These are phyloP conservation scores for Chlorodrepanis virens DNA, from an alignment of 2,113 vertebrate species.

Conservation along the genomic window DNA sequence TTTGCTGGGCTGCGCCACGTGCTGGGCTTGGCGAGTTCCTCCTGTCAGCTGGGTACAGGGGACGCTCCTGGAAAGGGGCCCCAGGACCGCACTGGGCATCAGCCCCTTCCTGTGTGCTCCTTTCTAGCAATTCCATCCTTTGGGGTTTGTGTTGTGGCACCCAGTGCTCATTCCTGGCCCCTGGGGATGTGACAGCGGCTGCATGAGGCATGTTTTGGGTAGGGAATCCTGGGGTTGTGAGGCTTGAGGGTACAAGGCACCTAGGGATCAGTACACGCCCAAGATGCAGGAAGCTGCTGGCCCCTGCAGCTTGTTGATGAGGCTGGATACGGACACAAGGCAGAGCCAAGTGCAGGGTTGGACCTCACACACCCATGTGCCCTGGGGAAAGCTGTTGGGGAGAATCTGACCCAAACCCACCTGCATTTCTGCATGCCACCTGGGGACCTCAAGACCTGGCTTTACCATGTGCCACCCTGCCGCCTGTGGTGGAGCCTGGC, in stretches of 20 bases:
- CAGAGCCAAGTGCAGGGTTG: not conserved
- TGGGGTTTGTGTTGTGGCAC: not conserved
- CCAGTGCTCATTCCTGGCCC: fast-evolving
- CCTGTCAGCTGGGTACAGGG: not conserved
- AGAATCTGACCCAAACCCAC: not conserved
- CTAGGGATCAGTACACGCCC: fast-evolving
- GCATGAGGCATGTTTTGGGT: fast-evolving
- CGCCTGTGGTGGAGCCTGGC: not conserved
- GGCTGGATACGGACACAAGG: fast-evolving
- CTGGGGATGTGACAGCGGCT: fast-evolving
- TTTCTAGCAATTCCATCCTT: not conserved
- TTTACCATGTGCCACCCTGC: not conserved
- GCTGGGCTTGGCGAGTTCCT: not conserved
- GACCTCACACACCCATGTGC: fast-evolving
- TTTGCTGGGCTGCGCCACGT: not conserved
- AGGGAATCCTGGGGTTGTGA: not conserved
- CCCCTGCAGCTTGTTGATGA: fast-evolving
- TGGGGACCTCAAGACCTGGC: not conserved
- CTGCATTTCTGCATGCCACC: not conserved
- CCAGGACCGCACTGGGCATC: fast-evolving
- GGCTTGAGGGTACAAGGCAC: not conserved
- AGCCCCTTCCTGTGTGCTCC: fast-evolving
- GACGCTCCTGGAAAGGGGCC: not conserved
- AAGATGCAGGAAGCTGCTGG: not conserved
- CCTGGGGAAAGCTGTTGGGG: not conserved